A percentile compares a stretch with the other conserved stretches of the same genome.
Conservation (phyloP, 2,888 invertebrate genomes). For the Limnephilus rhombicus region DNA sequence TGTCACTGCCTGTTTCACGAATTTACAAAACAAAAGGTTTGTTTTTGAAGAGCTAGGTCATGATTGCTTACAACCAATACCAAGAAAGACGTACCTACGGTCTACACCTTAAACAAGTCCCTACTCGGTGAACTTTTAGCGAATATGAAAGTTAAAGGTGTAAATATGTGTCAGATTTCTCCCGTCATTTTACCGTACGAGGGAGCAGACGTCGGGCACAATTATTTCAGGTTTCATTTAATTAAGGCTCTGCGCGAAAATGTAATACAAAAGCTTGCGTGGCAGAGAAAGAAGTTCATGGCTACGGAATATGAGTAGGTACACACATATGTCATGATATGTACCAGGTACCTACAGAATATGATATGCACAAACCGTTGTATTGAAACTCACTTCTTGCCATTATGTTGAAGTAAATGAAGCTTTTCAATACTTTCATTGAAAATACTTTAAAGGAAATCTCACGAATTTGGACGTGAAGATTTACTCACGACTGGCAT, state of each 20-base stretch:
- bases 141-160: constrained; percentile 1
- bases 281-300: constrained; percentile 1
- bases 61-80: not conserved
- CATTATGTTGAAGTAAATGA: not conserved
- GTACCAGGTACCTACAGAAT: not conserved
- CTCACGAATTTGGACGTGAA: constrained; percentile 9
- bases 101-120: not conserved
- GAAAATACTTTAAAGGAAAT: not conserved
- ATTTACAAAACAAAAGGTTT: not conserved
- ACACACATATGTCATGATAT: not conserved
- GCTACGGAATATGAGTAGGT: not conserved
- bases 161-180: not conserved
- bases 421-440: not conserved
- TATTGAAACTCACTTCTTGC: not conserved
- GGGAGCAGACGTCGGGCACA: not conserved
- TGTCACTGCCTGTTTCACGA: not conserved
- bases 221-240: not conserved
- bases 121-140: not conserved
- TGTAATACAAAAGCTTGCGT: not conserved
- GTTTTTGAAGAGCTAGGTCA: not conserved
- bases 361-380: not conserved
- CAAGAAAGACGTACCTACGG: not conserved
- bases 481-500: not conserved
- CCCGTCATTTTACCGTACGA: not conserved
- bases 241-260: not conserved